Base-by-base conservation (phyloP, 2,113 vertebrate species). In the Trochalopteron elliotii region DNA sequence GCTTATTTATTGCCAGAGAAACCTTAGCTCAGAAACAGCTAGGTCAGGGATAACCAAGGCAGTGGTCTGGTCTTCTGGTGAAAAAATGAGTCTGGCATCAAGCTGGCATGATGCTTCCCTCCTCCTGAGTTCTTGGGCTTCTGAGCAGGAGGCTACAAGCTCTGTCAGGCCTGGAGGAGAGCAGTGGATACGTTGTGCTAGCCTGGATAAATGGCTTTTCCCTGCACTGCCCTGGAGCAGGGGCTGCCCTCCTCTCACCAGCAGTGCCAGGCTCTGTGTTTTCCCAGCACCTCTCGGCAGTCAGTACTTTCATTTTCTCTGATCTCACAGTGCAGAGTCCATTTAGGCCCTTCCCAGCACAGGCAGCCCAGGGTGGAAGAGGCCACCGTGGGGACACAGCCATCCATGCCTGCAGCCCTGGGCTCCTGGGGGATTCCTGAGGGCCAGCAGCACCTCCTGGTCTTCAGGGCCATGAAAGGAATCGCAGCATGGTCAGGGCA, bases 401-500 rank as follows among this genome's bases (percentile, higher is more conserved):
- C 45, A 56, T 35, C 40, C 22, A 8, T 4, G 1, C 40, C 53
- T 65, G 40, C 59, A 72, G 59, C 59, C 25, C 30, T 81, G 67
- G 61, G 53, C 90, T 88, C 11, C 61, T 39, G 50, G 18, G 47
- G 37, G 17, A 30, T 5, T 30, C 30, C 37, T 1, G 1, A 45
- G 39, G 61, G 39, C 40, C 37, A 80, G 27, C 1, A 1, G 81
- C 69, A 67, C 17, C 52, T 84, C 33, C 27, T 52, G 52, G 13
- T 78, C 55, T 59, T 74, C 42, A 21, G 77, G 39, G 35, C 33
- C 22, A 5, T 10, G 1, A n/a, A 68, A 69, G 30, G 40, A 68
- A 47, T 52, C 0, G 0, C 39, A 12, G 37, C 1, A 1, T n/a
- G 55, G 28, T 56, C 5, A 5, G n/a, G 37, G 15, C 22, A 42